Conservation (phyloP, 2,797 vertebrate species). For the Muscicapa comitata region DNA sequence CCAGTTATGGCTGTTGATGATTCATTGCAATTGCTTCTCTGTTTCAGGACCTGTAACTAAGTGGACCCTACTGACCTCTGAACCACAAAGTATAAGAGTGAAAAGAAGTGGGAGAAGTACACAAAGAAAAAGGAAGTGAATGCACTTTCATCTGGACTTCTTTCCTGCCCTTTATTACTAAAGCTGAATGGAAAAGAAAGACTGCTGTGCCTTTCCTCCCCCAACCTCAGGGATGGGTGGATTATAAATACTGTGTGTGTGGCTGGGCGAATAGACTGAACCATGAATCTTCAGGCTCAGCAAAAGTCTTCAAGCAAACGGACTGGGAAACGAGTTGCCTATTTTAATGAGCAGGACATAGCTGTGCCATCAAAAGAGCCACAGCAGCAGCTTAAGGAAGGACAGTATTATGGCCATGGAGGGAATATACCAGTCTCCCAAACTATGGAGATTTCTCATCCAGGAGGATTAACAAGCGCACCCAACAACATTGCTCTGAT, state of each 20-base stretch:
- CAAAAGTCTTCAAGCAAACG: slow-evolving; percentile 90
- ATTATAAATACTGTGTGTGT: not conserved
- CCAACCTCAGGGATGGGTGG: slow-evolving; percentile 44
- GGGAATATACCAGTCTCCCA: slow-evolving; percentile 70
- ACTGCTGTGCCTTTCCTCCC: slow-evolving; percentile 14
- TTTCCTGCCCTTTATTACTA: not conserved
- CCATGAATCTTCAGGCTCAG: slow-evolving; percentile 94
- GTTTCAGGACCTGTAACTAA: slow-evolving; percentile 42
- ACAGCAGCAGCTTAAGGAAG: slow-evolving; percentile 82
- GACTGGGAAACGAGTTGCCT: slow-evolving; percentile 89
- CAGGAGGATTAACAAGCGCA: slow-evolving; percentile 68
- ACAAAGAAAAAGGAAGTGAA: slow-evolving; percentile 1
- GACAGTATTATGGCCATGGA: slow-evolving; percentile 80
- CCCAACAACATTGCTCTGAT: slow-evolving; percentile 72
- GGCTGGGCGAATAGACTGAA: slow-evolving; percentile 51
- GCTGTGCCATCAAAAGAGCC: slow-evolving; percentile 83
- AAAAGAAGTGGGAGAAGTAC: not conserved
- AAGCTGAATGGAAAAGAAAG: slow-evolving; percentile 36
- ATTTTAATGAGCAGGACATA: slow-evolving; percentile 84
- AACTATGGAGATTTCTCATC: slow-evolving; percentile 75
- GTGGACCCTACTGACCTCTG: slow-evolving; percentile 21
- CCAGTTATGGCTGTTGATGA: not conserved
- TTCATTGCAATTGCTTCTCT: slow-evolving; percentile 38
- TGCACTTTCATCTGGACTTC: not conserved
- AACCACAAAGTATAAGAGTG: slow-evolving; percentile 18